A percentile compares a stretch with the other conserved stretches of the same genome.
These are phyloP conservation scores for Ligdia adustata DNA, from an alignment of 2,888 invertebrate genomes.

Conservation along the genomic window DNA sequence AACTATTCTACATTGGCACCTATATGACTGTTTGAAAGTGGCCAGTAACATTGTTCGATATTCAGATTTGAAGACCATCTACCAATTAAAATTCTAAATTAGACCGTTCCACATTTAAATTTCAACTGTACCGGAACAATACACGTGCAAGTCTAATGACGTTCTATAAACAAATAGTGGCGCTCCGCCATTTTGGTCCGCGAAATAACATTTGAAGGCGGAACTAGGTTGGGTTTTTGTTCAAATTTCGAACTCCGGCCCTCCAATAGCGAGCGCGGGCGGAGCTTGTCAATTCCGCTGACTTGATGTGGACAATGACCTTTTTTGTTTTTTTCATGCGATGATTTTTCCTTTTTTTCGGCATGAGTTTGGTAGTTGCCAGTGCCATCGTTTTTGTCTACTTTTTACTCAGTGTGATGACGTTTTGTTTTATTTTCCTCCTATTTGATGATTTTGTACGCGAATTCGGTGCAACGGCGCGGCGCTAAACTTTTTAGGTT, in stretches of 20 bases:
- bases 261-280: slow-evolving; percentile 81
- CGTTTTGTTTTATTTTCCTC: slow-evolving; percentile 28
- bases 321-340: slow-evolving; percentile 58
- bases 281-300: slow-evolving; percentile 78
- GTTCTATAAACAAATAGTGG: slow-evolving; percentile 74
- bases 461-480: slow-evolving; percentile 6
- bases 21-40: no score
- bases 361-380: slow-evolving; percentile 29
- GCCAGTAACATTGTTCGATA: not conserved
- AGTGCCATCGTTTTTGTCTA: slow-evolving; percentile 4
- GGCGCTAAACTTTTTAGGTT: slow-evolving; percentile 20
- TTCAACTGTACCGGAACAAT: slow-evolving; percentile 48
- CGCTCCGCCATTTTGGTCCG: slow-evolving; percentile 76
- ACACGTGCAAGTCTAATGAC: slow-evolving; percentile 52
- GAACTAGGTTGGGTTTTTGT: slow-evolving; percentile 82
- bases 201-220: slow-evolving; percentile 82
- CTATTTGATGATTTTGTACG: slow-evolving; percentile 31
- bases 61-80: not conserved
- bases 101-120: slow-evolving; percentile 37
- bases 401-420: slow-evolving; percentile 10
- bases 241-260: slow-evolving; percentile 76
- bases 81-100: slow-evolving; percentile 23
- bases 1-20: no score
- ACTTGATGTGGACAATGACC: slow-evolving; percentile 79
- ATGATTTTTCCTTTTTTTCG: slow-evolving; percentile 43